Evolutionary conservation across 2,888 invertebrate genomes (phyloP).

Genomic region (Phalera bucephala): DNA sequence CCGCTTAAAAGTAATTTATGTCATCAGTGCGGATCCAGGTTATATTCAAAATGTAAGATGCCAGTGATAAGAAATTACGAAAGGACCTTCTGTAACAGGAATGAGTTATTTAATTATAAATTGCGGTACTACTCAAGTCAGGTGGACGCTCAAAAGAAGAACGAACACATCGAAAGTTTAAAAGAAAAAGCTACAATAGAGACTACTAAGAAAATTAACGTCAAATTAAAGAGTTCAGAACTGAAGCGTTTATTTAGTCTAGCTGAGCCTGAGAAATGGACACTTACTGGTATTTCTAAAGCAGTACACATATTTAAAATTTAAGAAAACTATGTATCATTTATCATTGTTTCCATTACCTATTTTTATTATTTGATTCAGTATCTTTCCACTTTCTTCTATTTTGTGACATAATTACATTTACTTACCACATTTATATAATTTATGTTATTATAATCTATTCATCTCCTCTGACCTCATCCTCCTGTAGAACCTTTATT

Average conservation of each 20-base stretch:
- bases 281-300: constrained; percentile 82
- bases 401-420: too few relatives aligned
- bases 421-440: too few relatives aligned
- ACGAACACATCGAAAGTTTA: constrained; percentile 43
- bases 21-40: constrained; percentile 66
- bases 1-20: constrained; percentile 49
- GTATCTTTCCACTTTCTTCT: too few relatives aligned
- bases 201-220: constrained; percentile 64
- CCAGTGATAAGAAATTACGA: constrained; percentile 59
- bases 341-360: too few relatives aligned
- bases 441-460: too few relatives aligned
- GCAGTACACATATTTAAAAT: too few relatives aligned
- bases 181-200: constrained; percentile 50
- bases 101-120: constrained; percentile 50
- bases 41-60: constrained; percentile 61
- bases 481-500: too few relatives aligned
- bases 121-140: constrained; percentile 63
- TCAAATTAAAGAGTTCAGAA: constrained; percentile 80
- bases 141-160: constrained; percentile 64
- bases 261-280: constrained; percentile 86
- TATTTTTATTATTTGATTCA: too few relatives aligned
- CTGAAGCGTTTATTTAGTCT: constrained; percentile 80
- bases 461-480: too few relatives aligned
- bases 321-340: too few relatives aligned
- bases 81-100: constrained; percentile 49